Evolutionary conservation across 2,888 invertebrate genomes (phyloP), one percentile per base, ranked within the genome.

Genomic region (Pollenia griseotomentosa): DNA sequence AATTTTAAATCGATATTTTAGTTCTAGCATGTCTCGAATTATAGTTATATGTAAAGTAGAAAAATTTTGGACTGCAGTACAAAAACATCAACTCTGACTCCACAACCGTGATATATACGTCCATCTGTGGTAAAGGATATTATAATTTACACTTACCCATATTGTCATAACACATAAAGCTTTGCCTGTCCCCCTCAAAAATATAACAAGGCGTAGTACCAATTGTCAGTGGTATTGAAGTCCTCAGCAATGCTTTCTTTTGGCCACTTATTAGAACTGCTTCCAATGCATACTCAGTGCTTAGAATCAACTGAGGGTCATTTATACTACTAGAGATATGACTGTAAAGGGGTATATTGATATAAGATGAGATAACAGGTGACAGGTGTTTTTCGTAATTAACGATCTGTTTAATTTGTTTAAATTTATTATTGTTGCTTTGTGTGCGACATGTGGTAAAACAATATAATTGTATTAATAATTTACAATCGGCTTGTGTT

Each of bases 381-480:
- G 65, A 59, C 57, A 65, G 53, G 5, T 81, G 86, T 57, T 81
- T 84, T 71, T 53, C 51, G 12, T 65, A 23, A 53, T 77, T 77
- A 55, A 87, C 55, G 23, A 55, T 74, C 63, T 81, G 77, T 63
- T 87, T 87, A 10, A 77, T 51, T 53, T 77, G 71, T 48, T 84
- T 87, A 23, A 48, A 53, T 61, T 73, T 73, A 16, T 33, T 33
- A 11, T 19, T 9, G 23, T 48, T 53, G 19, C 11, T 71, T 53
- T 53, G 61, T 42, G 16, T 53, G 11, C 73, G 61, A 63, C 84
- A 81, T 23, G 57, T 81, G 14, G 73, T 84, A 16, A 77, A 73
- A 51, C 78, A 84, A 51, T 74, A 84, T 55, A 87, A 74, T 81
- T 87, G 77, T 46, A 84, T 55, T 53, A 81, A 44, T 12, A 83